Base-by-base conservation (phyloP, 1,140 invertebrate species). In the Formica selysi region DNA sequence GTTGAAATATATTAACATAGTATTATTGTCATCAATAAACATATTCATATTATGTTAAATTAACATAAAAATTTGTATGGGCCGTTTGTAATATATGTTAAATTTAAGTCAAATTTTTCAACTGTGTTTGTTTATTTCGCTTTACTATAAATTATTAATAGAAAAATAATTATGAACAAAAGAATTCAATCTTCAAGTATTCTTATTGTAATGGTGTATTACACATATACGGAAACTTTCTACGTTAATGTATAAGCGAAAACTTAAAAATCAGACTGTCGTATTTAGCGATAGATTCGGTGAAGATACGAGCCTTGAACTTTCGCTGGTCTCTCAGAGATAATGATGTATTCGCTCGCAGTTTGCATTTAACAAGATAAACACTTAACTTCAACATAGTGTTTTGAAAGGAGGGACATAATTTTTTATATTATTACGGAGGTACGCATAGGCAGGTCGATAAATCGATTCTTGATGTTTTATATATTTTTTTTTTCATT, bases 251-350 rank as follows among this genome's bases (percentile, higher is more conserved):
- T 71, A 29, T 29, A 80, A 80, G 70, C n/a, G 26, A 13, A 67
- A 51, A 79, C 22, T 29, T 79, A 32, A 44, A 44, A 41, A 65
- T 48, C 41, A 54, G 61, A 79, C n/a, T 36, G 22, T 11, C 22
- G 32, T 48, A 32, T 59, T 79, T 67, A 67, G 22, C 22, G 65
- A 70, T 26, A 29, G 22, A 70, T 57, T 57, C 16, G 51, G n/a
- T 22, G 65, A 80, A 57, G 10, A 70, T 16, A 70, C 22, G 48
- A 70, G 64, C 29, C 51, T 80, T 80, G 16, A 70, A 80, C 1
- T 54, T 59, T 80, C 10, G 16, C 4, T 29, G 16, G 29, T 80
- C 65, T 70, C 6, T 54, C 8, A 3, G 29, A 26, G 32, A 80
- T 54, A 54, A 54, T 36, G 16, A 70, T 32, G 29, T 29, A 38